Evolutionary conservation across 2,888 invertebrate species (phyloP), one percentile per base, ranked within the genome.

Genomic region (Teinopalpus imperialis): DNA sequence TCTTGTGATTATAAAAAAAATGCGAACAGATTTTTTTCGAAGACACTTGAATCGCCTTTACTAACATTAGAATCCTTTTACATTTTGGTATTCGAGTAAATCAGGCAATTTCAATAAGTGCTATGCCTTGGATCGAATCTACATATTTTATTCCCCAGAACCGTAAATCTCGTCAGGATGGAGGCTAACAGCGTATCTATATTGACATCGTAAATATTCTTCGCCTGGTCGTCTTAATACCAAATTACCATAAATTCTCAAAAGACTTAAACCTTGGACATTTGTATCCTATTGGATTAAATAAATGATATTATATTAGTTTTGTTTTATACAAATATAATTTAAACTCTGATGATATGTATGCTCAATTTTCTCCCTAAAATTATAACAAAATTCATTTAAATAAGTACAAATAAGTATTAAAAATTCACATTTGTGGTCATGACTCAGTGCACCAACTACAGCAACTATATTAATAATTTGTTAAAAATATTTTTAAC

Each of bases 31-130:
- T n/a, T n/a, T n/a, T n/a, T n/a, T n/a, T n/a, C n/a, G n/a, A 30
- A 30, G 3, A 14, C 8, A 26, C 66, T 67, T 64, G 69, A 67
- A 70, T 65, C 66, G n/a, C 7, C 23, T 31, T 1, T 26, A 26
- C 16, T 34, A 26, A 26, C 42, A 34, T 10, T 5, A 21, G 24
- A 63, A 62, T 61, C 61, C 61, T 62, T 60, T 61, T 50, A 60
- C 61, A 51, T 42, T 45, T 65, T 56, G 56, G 74, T 79, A 80
- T 83, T 81, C 75, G 77, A 82, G 77, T 79, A 83, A 85, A 83
- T 82, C 78, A 78, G 74, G 75, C 80, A 85, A 85, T 85, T 83
- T 78, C 83, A 86, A 83, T 86, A 83, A 85, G 86, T 83, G 82
- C 80, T 74, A 59, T 62, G 63, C 61, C 66, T 71, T 63, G 60